Evolutionary conservation across 2,797 vertebrate genomes (phyloP).

Genomic region (Smutsia gigantea): DNA sequence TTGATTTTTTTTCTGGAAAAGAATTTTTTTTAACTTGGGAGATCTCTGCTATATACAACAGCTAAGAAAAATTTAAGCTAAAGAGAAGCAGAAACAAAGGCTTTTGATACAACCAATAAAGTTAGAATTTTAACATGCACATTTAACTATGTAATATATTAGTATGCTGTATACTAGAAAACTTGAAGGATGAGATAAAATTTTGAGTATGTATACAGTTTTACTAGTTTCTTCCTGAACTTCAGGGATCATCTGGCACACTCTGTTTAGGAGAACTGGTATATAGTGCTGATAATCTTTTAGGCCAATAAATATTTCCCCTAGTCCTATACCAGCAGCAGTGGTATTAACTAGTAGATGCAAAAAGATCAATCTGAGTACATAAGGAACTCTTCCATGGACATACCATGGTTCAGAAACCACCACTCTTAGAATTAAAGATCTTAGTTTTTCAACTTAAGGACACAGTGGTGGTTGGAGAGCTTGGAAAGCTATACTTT

Average conservation of each 20-base stretch:
- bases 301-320: background rate
- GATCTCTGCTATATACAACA: background rate
- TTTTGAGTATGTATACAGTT: background rate
- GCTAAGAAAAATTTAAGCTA: background rate
- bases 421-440: background rate
- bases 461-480: background rate
- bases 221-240: background rate
- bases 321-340: background rate
- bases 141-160: background rate
- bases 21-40: background rate
- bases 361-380: background rate
- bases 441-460: background rate
- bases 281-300: background rate
- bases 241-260: background rate
- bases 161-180: background rate
- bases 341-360: background rate
- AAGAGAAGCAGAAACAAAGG: conserved; percentile 32
- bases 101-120: background rate
- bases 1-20: background rate
- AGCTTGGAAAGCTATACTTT: background rate
- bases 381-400: background rate
- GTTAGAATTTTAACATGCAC: background rate
- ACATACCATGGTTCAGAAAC: background rate
- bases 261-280: background rate
- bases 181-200: background rate